Percentiles rank a stretch among this genome's conserved stretches.
These are phyloP conservation scores for Epirrhoe tristata DNA, from an alignment of 2,888 invertebrate genomes.

Conservation along the genomic window DNA sequence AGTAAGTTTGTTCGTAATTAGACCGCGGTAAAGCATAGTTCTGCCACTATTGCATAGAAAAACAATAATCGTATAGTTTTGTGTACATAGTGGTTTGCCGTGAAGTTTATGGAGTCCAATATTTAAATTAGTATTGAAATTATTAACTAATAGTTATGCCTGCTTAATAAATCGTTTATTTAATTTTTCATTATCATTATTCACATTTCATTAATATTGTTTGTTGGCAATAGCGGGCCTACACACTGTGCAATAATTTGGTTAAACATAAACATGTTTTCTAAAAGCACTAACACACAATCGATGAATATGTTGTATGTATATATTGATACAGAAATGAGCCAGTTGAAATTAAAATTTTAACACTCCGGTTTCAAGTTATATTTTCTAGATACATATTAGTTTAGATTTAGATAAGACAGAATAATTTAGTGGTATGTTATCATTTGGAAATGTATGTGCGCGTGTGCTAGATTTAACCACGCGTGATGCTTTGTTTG, in stretches of 20 bases:
- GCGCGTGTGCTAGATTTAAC: constrained; percentile 63
- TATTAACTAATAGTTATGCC: constrained; percentile 40
- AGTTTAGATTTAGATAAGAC: constrained; percentile 77
- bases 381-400: constrained; percentile 60
- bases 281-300: constrained; percentile 45
- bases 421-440: constrained; percentile 68
- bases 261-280: constrained; percentile 39
- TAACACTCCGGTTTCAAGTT: constrained; percentile 33
- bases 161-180: constrained; percentile 23
- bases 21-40: constrained; percentile 25
- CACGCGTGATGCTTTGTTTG: constrained; percentile 68
- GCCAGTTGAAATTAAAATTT: constrained; percentile 55
- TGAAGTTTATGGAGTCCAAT: constrained; percentile 49
- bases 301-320: constrained; percentile 73
- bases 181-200: constrained; percentile 26
- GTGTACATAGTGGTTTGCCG: constrained; percentile 63
- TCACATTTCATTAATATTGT: constrained; percentile 19
- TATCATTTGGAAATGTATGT: constrained; percentile 70
- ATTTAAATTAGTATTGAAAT: constrained; percentile 57
- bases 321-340: constrained; percentile 72
- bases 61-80: constrained; percentile 48
- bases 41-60: constrained; percentile 61
- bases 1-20: constrained; percentile 22
- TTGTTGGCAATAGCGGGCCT: constrained; percentile 30
- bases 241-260: constrained; percentile 52